A percentile compares a stretch with the other conserved stretches of the same genome.
Evolutionary conservation across 1,140 invertebrate genomes (phyloP).

Genomic region (Oreohelix idahoensis): DNA sequence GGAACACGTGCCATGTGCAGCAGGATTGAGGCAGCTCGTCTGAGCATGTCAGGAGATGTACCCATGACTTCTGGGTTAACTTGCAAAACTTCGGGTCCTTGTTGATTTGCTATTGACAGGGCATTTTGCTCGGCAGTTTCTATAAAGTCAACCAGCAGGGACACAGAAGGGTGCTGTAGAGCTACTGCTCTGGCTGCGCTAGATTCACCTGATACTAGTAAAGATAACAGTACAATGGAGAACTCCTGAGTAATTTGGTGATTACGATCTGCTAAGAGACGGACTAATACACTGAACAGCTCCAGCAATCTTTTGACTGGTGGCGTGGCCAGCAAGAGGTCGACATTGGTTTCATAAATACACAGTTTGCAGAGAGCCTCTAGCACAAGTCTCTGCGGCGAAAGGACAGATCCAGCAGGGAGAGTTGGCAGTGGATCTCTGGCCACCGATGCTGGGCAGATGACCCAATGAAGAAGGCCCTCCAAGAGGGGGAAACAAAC

Average conservation of each 20-base stretch:
- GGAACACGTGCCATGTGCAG: constrained; percentile 74
- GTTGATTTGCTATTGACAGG: constrained; percentile 90
- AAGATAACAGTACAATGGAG: constrained; percentile 84
- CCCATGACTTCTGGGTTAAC: constrained; percentile 99
- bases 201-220: constrained; percentile 85
- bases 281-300: constrained; percentile 90
- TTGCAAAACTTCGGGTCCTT: constrained; percentile 89
- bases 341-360: constrained; percentile 96
- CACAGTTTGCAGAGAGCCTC: constrained; percentile 97
- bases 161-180: constrained; percentile 87
- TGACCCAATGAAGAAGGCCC: constrained; percentile 94
- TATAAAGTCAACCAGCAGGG: constrained; percentile 94
- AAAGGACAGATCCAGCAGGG: constrained; percentile 77
- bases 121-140: constrained; percentile 96
- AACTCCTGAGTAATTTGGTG: constrained; percentile 93
- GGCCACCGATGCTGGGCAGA: constrained; percentile 94
- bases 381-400: constrained; percentile 92
- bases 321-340: constrained; percentile 96
- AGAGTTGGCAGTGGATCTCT: constrained; percentile 89
- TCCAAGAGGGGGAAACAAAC: constrained; percentile 92
- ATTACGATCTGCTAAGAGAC: constrained; percentile 81
- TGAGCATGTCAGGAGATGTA: constrained; percentile 97
- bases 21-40: constrained; percentile 91
- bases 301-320: constrained; percentile 92
- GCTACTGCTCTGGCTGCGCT: constrained; percentile 91